phyloP scores from a whole-genome alignment of 1,140 invertebrate genomes.

The Drosophila melanica region DNA sequence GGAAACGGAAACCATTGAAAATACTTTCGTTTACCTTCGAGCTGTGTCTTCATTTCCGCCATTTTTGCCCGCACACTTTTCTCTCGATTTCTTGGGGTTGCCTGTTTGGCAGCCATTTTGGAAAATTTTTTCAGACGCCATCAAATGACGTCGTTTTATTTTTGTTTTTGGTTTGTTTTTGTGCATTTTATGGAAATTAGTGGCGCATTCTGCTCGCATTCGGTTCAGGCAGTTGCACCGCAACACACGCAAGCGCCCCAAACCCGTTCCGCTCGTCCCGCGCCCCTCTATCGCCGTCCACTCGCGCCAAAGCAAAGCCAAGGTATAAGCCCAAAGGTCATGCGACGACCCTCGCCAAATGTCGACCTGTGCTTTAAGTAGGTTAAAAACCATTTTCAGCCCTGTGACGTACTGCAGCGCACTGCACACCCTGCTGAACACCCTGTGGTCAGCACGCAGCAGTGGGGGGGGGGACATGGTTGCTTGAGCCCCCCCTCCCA shows the following conservation, averaged over 20 bases:
- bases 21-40: conserved; percentile 53
- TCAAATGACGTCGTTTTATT: conserved; percentile 39
- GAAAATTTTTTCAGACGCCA: conserved; percentile 11
- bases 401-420: conserved; percentile 41
- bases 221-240: conserved; percentile 20
- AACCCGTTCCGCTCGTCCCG: not conserved
- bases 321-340: conserved; percentile 71
- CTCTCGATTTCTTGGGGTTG: not conserved
- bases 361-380: conserved; percentile 72
- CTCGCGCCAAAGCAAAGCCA: conserved; percentile 13
- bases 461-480: not conserved
- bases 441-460: conserved; percentile 49
- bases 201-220: conserved; percentile 31
- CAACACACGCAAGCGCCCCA: conserved; percentile 4
- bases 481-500: not conserved
- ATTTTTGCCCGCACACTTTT: not conserved
- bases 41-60: not conserved
- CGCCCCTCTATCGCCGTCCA: not conserved
- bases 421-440: conserved; percentile 45
- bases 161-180: too few species aligned
- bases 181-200: conserved; percentile 35
- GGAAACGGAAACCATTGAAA: conserved; percentile 61
- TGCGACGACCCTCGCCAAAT: conserved; percentile 75
- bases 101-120: conserved; percentile 45
- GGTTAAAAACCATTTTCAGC: conserved; percentile 72